Evolutionary conservation across 2,888 invertebrate species (phyloP), one percentile per base, ranked within the genome.

Genomic region (Sphaerophoria rueppellii): DNA sequence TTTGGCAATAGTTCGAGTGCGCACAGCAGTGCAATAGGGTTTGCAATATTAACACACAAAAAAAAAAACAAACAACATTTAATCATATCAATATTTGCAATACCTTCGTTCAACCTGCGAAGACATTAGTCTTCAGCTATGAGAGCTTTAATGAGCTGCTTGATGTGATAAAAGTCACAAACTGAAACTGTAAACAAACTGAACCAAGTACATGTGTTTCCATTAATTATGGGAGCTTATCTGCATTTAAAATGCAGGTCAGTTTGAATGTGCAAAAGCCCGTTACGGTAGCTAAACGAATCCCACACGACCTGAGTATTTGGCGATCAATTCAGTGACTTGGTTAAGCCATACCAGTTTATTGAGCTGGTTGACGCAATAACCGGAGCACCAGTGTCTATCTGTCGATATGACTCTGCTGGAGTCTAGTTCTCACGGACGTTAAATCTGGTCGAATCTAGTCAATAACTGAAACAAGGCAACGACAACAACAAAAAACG

Each of bases 201-300:
- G 32, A 14, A 16, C 9, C 71, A 35, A 57, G 43, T 72, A 72
- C 75, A 76, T 76, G 72, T 81, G 76, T 76, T 76, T 81, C 70
- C 71, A 77, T 81, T 85, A 76, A 85, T 85, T 85, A 77, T 58
- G 72, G 67, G 69, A 76, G 69, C 63, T 73, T 77, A 85, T 85
- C 76, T 85, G 83, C 57, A 73, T 73, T 34, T 46, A 46, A 70
- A 85, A 85, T 85, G 85, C 85, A 81, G 85, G 85, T 85, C 85
- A 85, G 54, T 65, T 54, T 52, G 35, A 34, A 71, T 79, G 52
- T 65, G 52, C 16, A 63, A 71, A 37, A 9, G 46, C 67, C 24
- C 1, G 24, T 24, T 24, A 24, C 24, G 40, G 24, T 14, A 60
- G 61, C 61, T 71, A 48, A 78, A 65, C 37, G 63, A 81, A 81